These are phyloP conservation scores for Poeciliopsis presidionis DNA, from an alignment of 2,797 vertebrate species.

Conservation along the genomic window DNA sequence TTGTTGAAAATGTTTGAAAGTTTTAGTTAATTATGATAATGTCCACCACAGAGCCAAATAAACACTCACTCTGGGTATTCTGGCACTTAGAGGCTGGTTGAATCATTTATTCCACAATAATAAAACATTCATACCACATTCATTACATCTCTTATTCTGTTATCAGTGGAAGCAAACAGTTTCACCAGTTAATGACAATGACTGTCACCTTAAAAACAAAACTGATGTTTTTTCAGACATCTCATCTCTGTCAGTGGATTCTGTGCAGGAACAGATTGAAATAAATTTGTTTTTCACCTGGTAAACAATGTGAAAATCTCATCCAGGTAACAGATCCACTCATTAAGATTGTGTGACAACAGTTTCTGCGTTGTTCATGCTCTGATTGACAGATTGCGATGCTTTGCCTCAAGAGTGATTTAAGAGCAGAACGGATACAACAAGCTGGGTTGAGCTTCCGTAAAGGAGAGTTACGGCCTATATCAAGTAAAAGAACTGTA, in stretches of 20 bases:
- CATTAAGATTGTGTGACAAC: slow-evolving; percentile 3
- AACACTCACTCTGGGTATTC: neutral
- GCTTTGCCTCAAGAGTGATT: slow-evolving; percentile 23
- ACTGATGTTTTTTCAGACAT: slow-evolving; percentile 21
- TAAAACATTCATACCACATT: neutral
- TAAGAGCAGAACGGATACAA: neutral
- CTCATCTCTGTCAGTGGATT: slow-evolving; percentile 23
- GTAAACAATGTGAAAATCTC: slow-evolving; percentile 2
- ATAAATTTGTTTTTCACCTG: no score
- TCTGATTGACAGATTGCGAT: slow-evolving; percentile 14
- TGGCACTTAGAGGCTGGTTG: neutral
- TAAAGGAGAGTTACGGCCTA: neutral
- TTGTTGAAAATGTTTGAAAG: neutral
- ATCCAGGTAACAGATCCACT: slow-evolving; percentile 22
- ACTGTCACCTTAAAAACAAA: neutral
- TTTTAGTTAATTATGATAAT: neutral
- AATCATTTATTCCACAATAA: neutral
- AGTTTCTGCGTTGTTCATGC: neutral
- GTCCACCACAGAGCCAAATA: neutral
- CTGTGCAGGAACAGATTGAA: no score
- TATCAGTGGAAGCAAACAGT: neutral
- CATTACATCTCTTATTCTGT: neutral
- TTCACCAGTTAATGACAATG: neutral
- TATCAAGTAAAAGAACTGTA: no score
- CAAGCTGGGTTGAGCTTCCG: slow-evolving; percentile 5